Percentiles rank a stretch among this genome's conserved stretches.
phyloP scores from a whole-genome alignment of 2,888 invertebrate genomes.

The Alitta virens region DNA sequence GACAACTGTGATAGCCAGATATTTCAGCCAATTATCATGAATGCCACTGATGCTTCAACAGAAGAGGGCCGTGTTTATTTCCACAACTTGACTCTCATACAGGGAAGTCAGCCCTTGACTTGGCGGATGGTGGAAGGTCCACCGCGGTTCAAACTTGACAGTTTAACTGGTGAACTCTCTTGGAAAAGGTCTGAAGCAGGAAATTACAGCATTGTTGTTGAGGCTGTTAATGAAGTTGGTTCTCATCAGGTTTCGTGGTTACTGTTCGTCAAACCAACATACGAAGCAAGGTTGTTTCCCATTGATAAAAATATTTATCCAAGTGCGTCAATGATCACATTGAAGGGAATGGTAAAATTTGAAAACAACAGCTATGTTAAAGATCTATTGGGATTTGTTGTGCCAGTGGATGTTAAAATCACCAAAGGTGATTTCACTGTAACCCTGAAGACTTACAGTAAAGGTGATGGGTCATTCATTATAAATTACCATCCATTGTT shows the following conservation, averaged over 20 bases:
- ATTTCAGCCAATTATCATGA: not conserved
- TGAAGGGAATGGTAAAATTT: not conserved
- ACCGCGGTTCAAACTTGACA: not conserved
- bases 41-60: not conserved
- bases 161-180: not conserved
- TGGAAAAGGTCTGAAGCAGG: not conserved
- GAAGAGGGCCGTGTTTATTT: not conserved
- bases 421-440: not conserved
- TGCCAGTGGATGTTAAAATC: conserved; percentile 7
- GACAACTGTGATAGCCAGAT: not conserved
- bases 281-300: not conserved
- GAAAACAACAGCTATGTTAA: not conserved
- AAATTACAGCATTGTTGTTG: not conserved
- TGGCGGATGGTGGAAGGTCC: not conserved
- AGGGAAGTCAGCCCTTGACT: not conserved
- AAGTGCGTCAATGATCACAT: not conserved
- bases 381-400: not conserved
- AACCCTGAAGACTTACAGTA: not conserved
- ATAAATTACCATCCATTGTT: not conserved
- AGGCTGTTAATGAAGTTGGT: conserved; percentile 2
- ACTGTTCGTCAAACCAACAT: not conserved
- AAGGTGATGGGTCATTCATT: not conserved
- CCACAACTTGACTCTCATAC: not conserved
- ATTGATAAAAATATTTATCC: not conserved
- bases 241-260: not conserved